Conservation (phyloP, 2,113 vertebrate genomes). For the Melanocharis versteri region DNA sequence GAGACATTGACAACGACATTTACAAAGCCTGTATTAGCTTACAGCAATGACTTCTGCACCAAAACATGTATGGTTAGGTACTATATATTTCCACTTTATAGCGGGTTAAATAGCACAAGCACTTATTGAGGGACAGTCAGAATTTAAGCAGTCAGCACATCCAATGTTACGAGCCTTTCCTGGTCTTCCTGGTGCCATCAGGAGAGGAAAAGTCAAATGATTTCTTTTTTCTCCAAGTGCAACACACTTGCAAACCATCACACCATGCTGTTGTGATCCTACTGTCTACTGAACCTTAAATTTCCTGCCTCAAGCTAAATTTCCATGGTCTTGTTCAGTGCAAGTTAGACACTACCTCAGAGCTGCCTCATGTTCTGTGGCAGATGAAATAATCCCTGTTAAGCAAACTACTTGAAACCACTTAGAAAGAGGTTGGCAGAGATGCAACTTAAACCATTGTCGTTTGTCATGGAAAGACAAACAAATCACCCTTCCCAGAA, state of each 20-base stretch:
- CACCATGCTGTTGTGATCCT: not conserved
- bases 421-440: not conserved
- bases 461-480: slow-evolving; percentile 12
- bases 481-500: not conserved
- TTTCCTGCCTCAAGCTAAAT: not conserved
- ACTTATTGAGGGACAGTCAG: not conserved
- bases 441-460: not conserved
- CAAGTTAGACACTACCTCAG: not conserved
- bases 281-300: not conserved
- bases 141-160: not conserved
- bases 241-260: not conserved
- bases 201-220: not conserved
- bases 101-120: not conserved
- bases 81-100: not conserved
- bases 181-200: not conserved
- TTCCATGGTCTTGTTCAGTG: not conserved
- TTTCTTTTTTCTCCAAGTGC: not conserved
- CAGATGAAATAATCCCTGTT: not conserved
- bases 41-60: not conserved
- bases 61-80: not conserved
- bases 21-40: not conserved
- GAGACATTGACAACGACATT: not conserved
- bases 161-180: not conserved
- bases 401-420: slow-evolving; percentile 14
- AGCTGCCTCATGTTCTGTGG: not conserved